Evolutionary conservation across 2,888 invertebrate species (phyloP), one percentile per base, ranked within the genome.

Genomic region (Minunthozetes semirufus): DNA sequence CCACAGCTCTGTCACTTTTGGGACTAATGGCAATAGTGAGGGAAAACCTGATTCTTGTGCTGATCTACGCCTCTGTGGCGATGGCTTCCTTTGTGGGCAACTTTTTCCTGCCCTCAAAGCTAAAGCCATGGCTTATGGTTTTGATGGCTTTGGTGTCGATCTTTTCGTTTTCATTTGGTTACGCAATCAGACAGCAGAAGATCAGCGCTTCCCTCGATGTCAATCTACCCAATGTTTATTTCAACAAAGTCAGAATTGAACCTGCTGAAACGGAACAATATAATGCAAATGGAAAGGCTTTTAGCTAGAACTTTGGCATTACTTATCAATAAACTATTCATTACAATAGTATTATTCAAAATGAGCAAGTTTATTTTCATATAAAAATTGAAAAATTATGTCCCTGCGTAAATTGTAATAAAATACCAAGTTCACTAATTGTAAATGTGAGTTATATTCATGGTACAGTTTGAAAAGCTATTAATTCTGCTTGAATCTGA

Each of bases 111-210:
- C 56, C 56, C 3, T 56, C 56, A 56, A 56, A 56, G 13, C 19
- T 56, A 13, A 56, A 56, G 56, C 56, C 56, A 56, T 56, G 56
- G 56, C 9, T 56, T 8, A 6, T 56, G 56, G 56, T 9, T 56
- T 56, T 56, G n/a, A 56, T 56, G 56, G 56, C 56, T 19, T 56
- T 56, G 19, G 56, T 56, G 19, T 56, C 56, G n/a, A 19, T 56
- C 22, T 3, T 56, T 8, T 56, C 56, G 56, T 56, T 56, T 25
- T 56, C 56, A 56, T 56, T 56, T n/a, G 9, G 22, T 8, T 56
- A 56, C n/a, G 56, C 22, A 3, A 56, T 56, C 22, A 56, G 56
- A 56, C 19, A 22, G 3, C 22, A 25, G 25, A 56, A 56, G 56
- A 25, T 13, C 4, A 56, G 56, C 22, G 56, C n/a, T 56, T 56